Base-by-base conservation (phyloP, 1,140 invertebrate species). In the Acromyrmex echinatior region DNA sequence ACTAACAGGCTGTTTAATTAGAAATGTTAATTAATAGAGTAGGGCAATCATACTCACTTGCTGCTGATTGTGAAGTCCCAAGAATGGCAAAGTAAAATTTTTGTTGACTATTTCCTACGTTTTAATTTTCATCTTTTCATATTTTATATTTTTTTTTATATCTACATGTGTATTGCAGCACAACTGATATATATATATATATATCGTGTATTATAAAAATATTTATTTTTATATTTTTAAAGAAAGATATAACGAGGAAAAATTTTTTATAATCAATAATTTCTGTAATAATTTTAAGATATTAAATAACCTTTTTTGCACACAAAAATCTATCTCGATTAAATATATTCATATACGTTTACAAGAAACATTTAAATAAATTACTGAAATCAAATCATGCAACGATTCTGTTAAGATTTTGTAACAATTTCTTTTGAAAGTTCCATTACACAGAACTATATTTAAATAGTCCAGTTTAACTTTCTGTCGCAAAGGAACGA, bases 11-110 rank as follows among this genome's bases (percentile, higher is more conserved):
- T 53, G 25, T 53, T 80, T 80, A 80, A 70, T 80, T 68, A 68
- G 28, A 35, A 80, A 35, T 35, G 63, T 56, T 80, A 80, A 80
- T 80, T 80, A 80, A 80, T 56, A 25, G 31, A 68, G 31, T 31
- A 18, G 31, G 12, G 49, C n/a, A 12, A 70, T 53, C n/a, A 49
- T 51, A 28, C n/a, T 25, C 45, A 53, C 7, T 51, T 68, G n/a
- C 12, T 7, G 14, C 18, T 56, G 21, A 70, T 53, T 31, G 18
- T n/a, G 28, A 79, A 79, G 31, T 80, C 14, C 35, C 2, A 12
- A 4, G 0, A 21, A 28, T 39, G 35, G 53, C 14, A 53, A 0
- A 18, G 5, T 18, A 28, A 45, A 78, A 28, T 16, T 77, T 3
- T 2, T 49, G 2, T 10, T 45, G 21, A 78, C 12, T 63, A 63